phyloP scores from a whole-genome alignment of 1,140 invertebrate genomes.

The Magallana angulata region DNA sequence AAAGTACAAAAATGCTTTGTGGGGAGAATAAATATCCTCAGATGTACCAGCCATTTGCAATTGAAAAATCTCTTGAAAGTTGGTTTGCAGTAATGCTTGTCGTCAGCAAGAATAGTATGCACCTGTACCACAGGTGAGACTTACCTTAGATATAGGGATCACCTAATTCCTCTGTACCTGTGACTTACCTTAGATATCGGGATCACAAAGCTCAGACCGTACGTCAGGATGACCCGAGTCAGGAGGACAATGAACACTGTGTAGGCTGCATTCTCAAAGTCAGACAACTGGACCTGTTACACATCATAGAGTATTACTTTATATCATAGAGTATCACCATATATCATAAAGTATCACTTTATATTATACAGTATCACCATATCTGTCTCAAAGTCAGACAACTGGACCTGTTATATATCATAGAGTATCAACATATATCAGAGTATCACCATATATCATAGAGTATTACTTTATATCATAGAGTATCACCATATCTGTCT shows the following conservation, averaged over 20 bases:
- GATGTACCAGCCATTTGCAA: background rate
- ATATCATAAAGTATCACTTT: too few species aligned
- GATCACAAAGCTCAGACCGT: slow-evolving; percentile 96
- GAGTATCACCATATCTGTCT: slow-evolving; percentile 81
- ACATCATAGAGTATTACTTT: background rate
- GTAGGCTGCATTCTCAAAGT: slow-evolving; percentile 99
- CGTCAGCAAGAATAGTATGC: too few species aligned
- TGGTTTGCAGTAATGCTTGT: too few species aligned
- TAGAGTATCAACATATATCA: too few species aligned
- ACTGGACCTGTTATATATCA: slow-evolving; percentile 85
- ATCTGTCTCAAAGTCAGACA: slow-evolving; percentile 97
- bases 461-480: too few species aligned
- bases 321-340: too few species aligned
- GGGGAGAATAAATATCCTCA: background rate
- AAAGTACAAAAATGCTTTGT: background rate
- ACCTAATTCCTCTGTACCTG: background rate
- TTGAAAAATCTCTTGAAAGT: too few species aligned
- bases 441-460: too few species aligned
- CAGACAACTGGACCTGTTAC: slow-evolving; percentile 92
- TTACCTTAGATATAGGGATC: background rate
- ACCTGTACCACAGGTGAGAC: slow-evolving; percentile 81
- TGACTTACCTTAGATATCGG: slow-evolving; percentile 94
- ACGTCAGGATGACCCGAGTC: slow-evolving; percentile 97
- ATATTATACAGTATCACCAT: too few species aligned
- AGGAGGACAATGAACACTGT: slow-evolving; percentile 99